Conservation (phyloP, 2,797 vertebrate genomes). For the Ptychadena robeensis region DNA sequence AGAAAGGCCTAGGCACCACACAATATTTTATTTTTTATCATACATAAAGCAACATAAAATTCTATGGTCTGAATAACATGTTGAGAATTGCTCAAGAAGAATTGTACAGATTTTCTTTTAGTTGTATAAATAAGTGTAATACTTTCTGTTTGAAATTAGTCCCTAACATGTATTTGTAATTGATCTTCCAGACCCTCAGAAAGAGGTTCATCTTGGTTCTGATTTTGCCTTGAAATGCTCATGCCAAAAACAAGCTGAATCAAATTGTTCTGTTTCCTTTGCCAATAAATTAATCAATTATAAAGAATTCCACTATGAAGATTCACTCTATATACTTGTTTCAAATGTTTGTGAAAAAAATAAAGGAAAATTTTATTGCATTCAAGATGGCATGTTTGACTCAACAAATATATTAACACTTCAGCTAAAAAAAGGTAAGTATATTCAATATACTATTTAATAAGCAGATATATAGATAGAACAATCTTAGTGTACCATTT, state of each 20-base stretch:
- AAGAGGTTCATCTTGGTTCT: background rate
- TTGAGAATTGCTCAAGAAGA: too few relatives aligned
- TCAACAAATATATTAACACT: background rate
- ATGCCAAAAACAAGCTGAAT: background rate
- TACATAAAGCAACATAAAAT: too few relatives aligned
- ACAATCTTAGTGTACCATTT: too few relatives aligned
- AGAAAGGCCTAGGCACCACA: too few relatives aligned
- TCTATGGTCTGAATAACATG: too few relatives aligned
- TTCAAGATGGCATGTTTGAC: background rate
- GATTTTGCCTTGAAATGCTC: background rate
- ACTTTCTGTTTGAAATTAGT: too few relatives aligned
- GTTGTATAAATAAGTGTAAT: too few relatives aligned
- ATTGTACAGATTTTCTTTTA: too few relatives aligned
- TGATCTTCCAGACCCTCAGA: background rate
- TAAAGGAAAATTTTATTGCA: background rate
- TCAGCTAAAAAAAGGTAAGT: background rate
- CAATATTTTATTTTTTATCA: too few relatives aligned
- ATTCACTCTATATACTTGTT: background rate
- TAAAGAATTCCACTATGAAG: background rate
- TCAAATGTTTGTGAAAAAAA: background rate
- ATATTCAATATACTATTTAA: background rate
- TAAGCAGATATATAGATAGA: background rate
- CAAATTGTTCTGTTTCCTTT: background rate
- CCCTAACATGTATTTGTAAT: too few relatives aligned
- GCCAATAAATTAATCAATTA: background rate